These are phyloP conservation scores for Camponotus vicinus DNA, from an alignment of 1,140 invertebrate species.

Conservation along the genomic window DNA sequence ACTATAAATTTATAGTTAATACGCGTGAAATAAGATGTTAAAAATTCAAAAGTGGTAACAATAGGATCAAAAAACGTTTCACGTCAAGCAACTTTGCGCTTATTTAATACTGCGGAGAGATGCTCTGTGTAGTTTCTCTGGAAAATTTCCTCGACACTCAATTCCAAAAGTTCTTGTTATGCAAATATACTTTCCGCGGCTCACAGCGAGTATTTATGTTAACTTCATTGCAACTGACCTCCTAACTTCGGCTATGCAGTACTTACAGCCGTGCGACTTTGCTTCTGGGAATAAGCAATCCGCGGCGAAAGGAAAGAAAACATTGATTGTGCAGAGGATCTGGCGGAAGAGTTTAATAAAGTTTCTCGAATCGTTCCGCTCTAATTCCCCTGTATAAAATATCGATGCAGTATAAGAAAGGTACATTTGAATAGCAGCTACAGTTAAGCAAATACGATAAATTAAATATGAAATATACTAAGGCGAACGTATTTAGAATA, in stretches of 20 bases:
- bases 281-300: constrained; percentile 55
- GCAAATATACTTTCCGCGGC: constrained; percentile 46
- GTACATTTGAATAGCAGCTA: neutral
- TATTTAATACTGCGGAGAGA: constrained; percentile 19
- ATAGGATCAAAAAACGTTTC: constrained; percentile 42
- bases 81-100: constrained; percentile 16
- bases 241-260: constrained; percentile 48
- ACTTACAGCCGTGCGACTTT: constrained; percentile 49
- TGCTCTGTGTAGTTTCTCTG: constrained; percentile 2
- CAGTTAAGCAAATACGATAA: neutral
- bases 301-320: constrained; percentile 54
- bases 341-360: constrained; percentile 54
- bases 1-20: neutral
- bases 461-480: neutral
- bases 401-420: neutral
- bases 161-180: constrained; percentile 61
- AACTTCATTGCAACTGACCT: constrained; percentile 61
- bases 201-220: constrained; percentile 57
- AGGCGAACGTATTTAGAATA: neutral
- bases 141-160: constrained; percentile 52
- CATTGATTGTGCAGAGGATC: constrained; percentile 49
- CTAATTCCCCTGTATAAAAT: constrained; percentile 33
- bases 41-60: constrained; percentile 28
- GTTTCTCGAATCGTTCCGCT: constrained; percentile 16
- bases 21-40: constrained; percentile 9